A percentile compares a stretch with the other conserved stretches of the same genome.
phyloP scores from a whole-genome alignment of 2,113 vertebrate genomes.

The Plotosus lineatus region DNA sequence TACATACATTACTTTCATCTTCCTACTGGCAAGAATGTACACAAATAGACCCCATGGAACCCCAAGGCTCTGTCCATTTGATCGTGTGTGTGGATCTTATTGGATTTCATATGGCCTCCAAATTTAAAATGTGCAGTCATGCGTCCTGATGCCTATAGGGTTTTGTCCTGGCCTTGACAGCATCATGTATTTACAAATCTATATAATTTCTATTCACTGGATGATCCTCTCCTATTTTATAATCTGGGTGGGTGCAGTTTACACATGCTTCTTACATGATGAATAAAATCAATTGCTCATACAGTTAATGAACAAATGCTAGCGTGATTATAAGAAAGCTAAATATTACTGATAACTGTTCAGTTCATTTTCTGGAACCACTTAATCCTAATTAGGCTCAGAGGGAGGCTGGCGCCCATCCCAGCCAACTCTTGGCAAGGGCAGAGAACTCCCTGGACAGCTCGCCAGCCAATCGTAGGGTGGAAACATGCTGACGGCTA shows the following conservation, averaged over 20 bases:
- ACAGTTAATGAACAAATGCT: neutral
- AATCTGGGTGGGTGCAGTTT: too few species aligned
- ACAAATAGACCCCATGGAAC: neutral
- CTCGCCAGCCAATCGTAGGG: too few species aligned
- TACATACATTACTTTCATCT: neutral
- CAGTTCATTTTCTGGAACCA: too few species aligned
- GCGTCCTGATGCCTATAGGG: neutral
- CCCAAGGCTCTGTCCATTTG: neutral
- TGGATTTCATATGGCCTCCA: neutral
- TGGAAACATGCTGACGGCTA: too few species aligned
- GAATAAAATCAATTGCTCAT: neutral
- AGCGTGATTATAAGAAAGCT: neutral
- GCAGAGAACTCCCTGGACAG: too few species aligned
- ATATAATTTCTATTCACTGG: neutral
- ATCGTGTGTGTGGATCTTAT: neutral
- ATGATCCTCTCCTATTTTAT: too few species aligned
- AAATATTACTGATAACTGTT: neutral
- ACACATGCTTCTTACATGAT: neutral
- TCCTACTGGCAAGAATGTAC: neutral
- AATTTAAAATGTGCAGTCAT: neutral
- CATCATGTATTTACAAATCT: neutral
- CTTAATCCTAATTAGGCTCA: too few species aligned
- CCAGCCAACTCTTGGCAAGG: too few species aligned
- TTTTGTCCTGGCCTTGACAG: neutral
- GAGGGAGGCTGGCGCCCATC: too few species aligned